phyloP scores from a whole-genome alignment of 1,140 invertebrate species.

The Zaprionus inermis region DNA sequence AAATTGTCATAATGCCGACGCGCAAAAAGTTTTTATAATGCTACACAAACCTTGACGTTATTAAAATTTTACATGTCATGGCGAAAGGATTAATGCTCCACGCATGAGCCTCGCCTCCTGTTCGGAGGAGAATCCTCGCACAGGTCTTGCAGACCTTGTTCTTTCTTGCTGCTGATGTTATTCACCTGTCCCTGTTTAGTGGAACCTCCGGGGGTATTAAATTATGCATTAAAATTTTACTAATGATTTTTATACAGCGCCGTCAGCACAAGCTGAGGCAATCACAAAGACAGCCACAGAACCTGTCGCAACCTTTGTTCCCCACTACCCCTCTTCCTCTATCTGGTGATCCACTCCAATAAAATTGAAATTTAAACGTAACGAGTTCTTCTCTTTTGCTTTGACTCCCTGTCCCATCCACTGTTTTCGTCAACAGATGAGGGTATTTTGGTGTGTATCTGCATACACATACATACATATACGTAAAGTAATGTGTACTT shows the following conservation, averaged over 20 bases:
- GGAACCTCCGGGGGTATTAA: slow-evolving; percentile 57
- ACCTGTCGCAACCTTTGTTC: not conserved
- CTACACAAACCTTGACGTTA: slow-evolving; percentile 72
- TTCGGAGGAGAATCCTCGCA: slow-evolving; percentile 1
- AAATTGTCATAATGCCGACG: slow-evolving; percentile 74
- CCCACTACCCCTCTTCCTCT: not conserved
- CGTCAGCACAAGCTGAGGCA: slow-evolving; percentile 48
- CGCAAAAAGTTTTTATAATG: slow-evolving; percentile 73
- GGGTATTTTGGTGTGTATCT: slow-evolving; percentile 9
- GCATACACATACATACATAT: not conserved
- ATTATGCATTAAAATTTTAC: slow-evolving; percentile 73
- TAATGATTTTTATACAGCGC: slow-evolving; percentile 73
- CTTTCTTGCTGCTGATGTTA: slow-evolving; percentile 20
- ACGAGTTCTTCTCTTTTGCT: slow-evolving; percentile 34
- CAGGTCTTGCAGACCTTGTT: slow-evolving; percentile 5
- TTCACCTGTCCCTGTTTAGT: slow-evolving; percentile 17
- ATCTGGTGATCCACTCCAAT: not conserved
- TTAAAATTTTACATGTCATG: slow-evolving; percentile 79
- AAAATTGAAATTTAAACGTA: slow-evolving; percentile 50
- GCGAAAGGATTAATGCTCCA: slow-evolving; percentile 73
- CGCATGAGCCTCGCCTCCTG: slow-evolving; percentile 35
- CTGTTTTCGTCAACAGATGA: slow-evolving; percentile 7
- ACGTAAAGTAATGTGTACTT: not conserved
- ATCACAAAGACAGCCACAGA: slow-evolving; percentile 33
- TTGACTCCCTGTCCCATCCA: slow-evolving; percentile 6